Evolutionary conservation across 1,140 invertebrate species (phyloP), one percentile per base, ranked within the genome.

Genomic region (Cyrtorhinus lividipennis): DNA sequence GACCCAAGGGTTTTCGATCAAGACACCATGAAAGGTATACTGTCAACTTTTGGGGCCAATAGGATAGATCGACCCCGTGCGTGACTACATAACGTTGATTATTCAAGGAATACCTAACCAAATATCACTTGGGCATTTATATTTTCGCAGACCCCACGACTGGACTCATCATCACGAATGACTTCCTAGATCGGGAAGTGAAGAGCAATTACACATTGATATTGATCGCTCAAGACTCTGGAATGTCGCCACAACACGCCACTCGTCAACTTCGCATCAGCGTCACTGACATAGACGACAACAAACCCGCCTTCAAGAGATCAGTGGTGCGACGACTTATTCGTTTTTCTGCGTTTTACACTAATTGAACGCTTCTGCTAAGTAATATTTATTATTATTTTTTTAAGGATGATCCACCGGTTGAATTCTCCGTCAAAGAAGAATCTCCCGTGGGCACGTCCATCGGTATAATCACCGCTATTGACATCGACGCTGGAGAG

Each of bases 201-300:
- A 83, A 84, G 67, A 79, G 80, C 8, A 80, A 80, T 62, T 89
- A 89, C 68, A 86, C 84, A 2, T 71, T 92, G 38, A 81, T 90
- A 12, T 68, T 90, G 1, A 80, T 86, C 1, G 86, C 86, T 1
- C 80, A 82, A 60, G 88, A 91, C 72, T 75, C 82, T 20, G 88
- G 88, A 0, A 76, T 79, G 48, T 86, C 87, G 1, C 83, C 85
- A 10, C 87, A 90, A 68, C 83, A 86, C 63, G 79, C 82, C 0
- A 84, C 85, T 0, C 74, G 84, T 57, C 79, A 88, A 0, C 75
- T 88, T 0, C 79, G 81, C 59, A 63, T 71, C 0, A 77, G 77
- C 15, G 78, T 91, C 0, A 77, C 80, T 1, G 88, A 91, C 67
- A 80, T 88, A 12, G 87, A 92, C 67, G 88, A 92, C 69, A 86